Percentiles rank a stretch among this genome's conserved stretches.
These are phyloP conservation scores for Alligator mississippiensis DNA, from an alignment of 2,113 vertebrate species.

Conservation along the genomic window DNA sequence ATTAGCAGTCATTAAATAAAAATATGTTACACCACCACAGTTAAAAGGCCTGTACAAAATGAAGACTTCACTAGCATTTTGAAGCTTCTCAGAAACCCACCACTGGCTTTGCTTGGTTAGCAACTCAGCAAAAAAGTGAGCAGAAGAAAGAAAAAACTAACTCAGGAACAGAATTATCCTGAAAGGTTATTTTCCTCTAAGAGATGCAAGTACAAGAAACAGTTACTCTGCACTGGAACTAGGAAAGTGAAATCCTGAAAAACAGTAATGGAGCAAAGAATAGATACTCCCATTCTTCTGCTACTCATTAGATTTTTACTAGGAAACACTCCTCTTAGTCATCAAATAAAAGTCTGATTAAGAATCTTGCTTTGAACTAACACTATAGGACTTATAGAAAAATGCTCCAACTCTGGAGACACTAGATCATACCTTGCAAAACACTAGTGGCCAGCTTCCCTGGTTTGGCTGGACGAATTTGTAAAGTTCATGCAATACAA, in stretches of 20 bases:
- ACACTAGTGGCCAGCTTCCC: slow-evolving; percentile 64
- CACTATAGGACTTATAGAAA: neutral
- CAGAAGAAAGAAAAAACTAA: neutral
- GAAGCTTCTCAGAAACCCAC: neutral
- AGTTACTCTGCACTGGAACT: neutral
- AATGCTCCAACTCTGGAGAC: neutral
- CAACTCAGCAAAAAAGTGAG: neutral
- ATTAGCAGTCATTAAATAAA: no score
- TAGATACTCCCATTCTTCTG: neutral
- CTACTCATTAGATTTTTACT: neutral
- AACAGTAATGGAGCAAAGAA: neutral
- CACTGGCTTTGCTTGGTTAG: neutral
- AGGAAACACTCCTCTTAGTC: neutral
- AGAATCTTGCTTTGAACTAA: neutral
- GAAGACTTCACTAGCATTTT: no score
- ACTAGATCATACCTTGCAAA: slow-evolving; percentile 78
- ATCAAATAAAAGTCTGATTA: neutral
- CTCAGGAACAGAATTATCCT: neutral
- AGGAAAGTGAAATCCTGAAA: neutral
- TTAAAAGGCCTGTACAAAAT: no score
- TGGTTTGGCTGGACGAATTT: slow-evolving; percentile 71
- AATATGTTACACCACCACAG: no score
- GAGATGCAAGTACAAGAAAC: neutral
- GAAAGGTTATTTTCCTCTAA: neutral
- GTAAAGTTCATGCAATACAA: slow-evolving; percentile 72